Percentiles rank a stretch among this genome's conserved stretches.
These are phyloP conservation scores for Bombus superbus DNA, from an alignment of 1,140 invertebrate species.

Conservation along the genomic window DNA sequence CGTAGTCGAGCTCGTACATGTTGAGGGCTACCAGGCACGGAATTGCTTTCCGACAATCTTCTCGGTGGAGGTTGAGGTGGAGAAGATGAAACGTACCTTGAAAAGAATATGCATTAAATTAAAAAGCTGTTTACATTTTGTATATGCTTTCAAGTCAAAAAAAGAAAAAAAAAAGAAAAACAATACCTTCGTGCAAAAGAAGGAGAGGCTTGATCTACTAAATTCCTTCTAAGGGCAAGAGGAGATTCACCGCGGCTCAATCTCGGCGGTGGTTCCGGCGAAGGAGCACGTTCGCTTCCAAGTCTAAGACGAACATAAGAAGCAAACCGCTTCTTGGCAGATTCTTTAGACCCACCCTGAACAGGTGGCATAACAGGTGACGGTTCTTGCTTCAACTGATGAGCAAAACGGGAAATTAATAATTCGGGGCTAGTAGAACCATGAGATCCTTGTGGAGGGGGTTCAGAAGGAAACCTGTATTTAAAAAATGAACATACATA, in stretches of 20 bases:
- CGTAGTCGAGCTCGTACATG: constrained; percentile 86
- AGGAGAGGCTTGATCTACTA: constrained; percentile 83
- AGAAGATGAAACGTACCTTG: constrained; percentile 86
- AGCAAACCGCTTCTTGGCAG: constrained; percentile 86
- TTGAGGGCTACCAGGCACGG: constrained; percentile 88
- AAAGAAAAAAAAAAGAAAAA: background rate
- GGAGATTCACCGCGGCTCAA: constrained; percentile 86
- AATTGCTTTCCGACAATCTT: constrained; percentile 86
- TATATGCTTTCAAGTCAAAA: background rate
- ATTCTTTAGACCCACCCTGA: constrained; percentile 74
- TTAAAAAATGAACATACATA: background rate
- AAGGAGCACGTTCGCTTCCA: constrained; percentile 81
- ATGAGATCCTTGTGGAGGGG: constrained; percentile 76
- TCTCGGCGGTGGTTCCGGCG: constrained; percentile 87
- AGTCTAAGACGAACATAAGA: constrained; percentile 88
- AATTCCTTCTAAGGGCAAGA: constrained; percentile 84
- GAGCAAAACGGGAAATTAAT: constrained; percentile 77
- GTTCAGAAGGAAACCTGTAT: constrained; percentile 79
- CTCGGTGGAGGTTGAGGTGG: constrained; percentile 86
- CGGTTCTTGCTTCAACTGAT: constrained; percentile 78
- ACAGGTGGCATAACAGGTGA: constrained; percentile 61
- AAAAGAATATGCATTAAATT: constrained; percentile 11
- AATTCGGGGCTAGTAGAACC: constrained; percentile 78
- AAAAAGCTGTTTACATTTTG: background rate
- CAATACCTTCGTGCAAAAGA: constrained; percentile 85